Conservation (phyloP, 2,888 invertebrate genomes). For the Drosophila demipolita region DNA sequence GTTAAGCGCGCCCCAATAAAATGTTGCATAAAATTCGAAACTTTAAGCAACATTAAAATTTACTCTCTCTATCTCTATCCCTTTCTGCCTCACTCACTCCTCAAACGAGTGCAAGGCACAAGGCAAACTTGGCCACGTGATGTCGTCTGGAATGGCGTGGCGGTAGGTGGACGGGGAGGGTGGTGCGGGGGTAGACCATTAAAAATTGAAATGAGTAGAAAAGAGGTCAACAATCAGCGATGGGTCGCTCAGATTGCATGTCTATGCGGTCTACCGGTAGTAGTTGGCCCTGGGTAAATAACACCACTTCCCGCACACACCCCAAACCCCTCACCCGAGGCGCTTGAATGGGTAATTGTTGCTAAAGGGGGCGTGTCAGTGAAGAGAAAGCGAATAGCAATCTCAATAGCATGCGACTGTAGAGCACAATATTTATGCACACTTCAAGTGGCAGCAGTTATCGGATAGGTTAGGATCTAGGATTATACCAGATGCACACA, state of each 20-base stretch:
- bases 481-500: conserved; percentile 25
- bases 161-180: conserved; percentile 31
- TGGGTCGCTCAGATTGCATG: conserved; percentile 68
- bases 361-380: conserved; percentile 58
- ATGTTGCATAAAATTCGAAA: conserved; percentile 62
- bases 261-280: conserved; percentile 55
- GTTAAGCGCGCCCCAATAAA: conserved; percentile 26
- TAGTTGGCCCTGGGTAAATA: conserved; percentile 9
- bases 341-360: conserved; percentile 57
- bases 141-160: conserved; percentile 19
- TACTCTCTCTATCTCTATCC: neutral
- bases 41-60: conserved; percentile 53
- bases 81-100: no score
- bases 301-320: neutral
- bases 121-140: conserved; percentile 46
- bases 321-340: neutral
- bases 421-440: conserved; percentile 28
- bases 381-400: conserved; percentile 11
- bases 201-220: conserved; percentile 52
- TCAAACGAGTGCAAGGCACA: conserved; percentile 19
- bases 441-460: conserved; percentile 26
- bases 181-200: conserved; percentile 8
- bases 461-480: neutral
- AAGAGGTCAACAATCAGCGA: conserved; percentile 74
- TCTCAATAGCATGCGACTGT: conserved; percentile 14